Percentiles rank a stretch among this genome's conserved stretches.
Conservation (phyloP, 2,113 vertebrate genomes). For the Cromileptes altivelis region DNA sequence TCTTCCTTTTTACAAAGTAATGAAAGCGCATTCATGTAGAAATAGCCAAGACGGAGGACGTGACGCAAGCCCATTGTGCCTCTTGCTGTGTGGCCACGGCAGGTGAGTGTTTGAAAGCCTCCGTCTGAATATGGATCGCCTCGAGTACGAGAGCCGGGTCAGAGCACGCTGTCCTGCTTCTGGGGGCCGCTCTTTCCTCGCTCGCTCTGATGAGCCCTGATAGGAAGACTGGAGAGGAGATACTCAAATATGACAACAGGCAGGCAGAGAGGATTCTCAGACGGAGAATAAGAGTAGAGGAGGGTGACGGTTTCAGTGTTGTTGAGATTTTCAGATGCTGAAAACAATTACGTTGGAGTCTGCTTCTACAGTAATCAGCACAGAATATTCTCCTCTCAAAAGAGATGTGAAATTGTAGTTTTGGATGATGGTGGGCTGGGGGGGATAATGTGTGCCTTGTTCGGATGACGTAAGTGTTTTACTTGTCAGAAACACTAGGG, state of each 20-base stretch:
- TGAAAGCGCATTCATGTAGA: constrained; percentile 66
- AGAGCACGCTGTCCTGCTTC: constrained; percentile 62
- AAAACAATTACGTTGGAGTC: constrained; percentile 37
- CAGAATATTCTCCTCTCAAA: constrained; percentile 45
- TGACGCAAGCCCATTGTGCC: constrained; percentile 64
- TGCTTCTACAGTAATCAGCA: constrained; percentile 49
- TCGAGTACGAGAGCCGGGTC: constrained; percentile 56
- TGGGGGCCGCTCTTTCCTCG: constrained; percentile 22
- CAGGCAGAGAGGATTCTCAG: constrained; percentile 36
- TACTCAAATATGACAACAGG: constrained; percentile 60
- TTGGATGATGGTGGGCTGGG: constrained; percentile 45
- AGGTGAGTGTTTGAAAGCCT: constrained; percentile 76
- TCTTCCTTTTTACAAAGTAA: constrained; percentile 49
- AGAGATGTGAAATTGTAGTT: constrained; percentile 57
- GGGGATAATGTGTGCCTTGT: constrained; percentile 47
- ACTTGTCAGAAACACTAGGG: constrained; percentile 75
- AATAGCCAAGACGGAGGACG: constrained; percentile 51
- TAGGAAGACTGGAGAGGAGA: constrained; percentile 58
- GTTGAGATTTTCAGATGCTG: constrained; percentile 35
- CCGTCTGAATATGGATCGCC: constrained; percentile 63
- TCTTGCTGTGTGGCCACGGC: constrained; percentile 48
- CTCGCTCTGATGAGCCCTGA: constrained; percentile 58
- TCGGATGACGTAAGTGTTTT: constrained; percentile 81
- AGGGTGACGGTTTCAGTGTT: constrained; percentile 22
- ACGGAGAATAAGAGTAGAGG: constrained; percentile 21